phyloP scores from a whole-genome alignment of 2,888 invertebrate genomes.

The Amblyjoppa proteus region DNA sequence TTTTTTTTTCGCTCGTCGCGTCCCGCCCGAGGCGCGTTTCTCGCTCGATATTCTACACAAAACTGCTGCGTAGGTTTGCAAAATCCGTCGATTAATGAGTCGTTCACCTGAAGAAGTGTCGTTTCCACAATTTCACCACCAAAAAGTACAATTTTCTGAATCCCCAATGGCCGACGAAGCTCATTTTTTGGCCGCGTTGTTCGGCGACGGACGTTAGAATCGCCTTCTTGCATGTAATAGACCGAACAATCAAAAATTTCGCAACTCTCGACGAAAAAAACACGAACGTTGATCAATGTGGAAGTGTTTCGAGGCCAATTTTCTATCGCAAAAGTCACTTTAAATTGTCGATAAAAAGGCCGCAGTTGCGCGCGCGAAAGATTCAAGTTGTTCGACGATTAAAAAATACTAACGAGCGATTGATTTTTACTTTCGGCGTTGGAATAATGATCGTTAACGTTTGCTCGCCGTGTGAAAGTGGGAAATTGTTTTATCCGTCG shows the following conservation, averaged over 20 bases:
- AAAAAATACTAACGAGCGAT: not conserved
- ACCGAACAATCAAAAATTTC: not conserved
- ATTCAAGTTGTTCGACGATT: not conserved
- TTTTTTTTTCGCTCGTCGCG: slow-evolving; percentile 72
- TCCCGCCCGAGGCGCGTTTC: slow-evolving; percentile 27
- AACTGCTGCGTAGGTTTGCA: not conserved
- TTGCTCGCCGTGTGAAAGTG: not conserved
- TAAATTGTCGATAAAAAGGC: not conserved
- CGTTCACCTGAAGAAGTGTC: not conserved
- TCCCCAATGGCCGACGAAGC: not conserved
- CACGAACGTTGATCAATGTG: not conserved
- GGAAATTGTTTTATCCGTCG: not conserved
- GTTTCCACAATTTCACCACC: not conserved
- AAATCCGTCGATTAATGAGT: not conserved
- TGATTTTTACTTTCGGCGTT: slow-evolving; percentile 9
- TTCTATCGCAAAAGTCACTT: slow-evolving; percentile 1
- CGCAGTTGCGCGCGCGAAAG: not conserved
- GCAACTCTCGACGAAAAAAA: not conserved
- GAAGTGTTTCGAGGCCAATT: not conserved
- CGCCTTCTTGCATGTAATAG: not conserved
- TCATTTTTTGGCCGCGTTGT: not conserved
- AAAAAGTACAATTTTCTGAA: not conserved
- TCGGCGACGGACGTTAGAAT: not conserved
- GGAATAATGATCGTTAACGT: not conserved
- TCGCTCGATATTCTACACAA: slow-evolving; percentile 4